A percentile compares a stretch with the other conserved stretches of the same genome.
phyloP scores from a whole-genome alignment of 2,888 invertebrate genomes.

The Choreutis nemorana region DNA sequence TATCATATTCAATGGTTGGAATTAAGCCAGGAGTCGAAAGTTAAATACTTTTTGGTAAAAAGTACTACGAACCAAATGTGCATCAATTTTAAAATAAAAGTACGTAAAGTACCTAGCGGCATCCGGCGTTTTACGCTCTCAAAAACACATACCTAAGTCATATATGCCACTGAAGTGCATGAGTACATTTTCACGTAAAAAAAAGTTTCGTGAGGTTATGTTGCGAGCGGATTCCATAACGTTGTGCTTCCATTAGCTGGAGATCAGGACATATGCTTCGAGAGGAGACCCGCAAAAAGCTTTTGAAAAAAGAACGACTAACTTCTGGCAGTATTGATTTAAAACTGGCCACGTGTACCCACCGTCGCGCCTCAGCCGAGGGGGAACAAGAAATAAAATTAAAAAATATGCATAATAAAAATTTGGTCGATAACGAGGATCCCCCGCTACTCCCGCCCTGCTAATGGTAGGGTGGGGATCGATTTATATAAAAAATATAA shows the following conservation, averaged over 20 bases:
- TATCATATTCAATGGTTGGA: too few species aligned
- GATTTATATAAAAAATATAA: slow-evolving; percentile 43
- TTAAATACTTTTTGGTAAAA: too few species aligned
- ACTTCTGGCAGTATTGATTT: slow-evolving; percentile 40
- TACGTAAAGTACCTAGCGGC: too few species aligned
- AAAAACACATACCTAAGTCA: too few species aligned
- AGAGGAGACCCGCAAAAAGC: slow-evolving; percentile 20
- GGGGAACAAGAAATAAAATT: slow-evolving; percentile 53
- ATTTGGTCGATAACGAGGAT: slow-evolving; percentile 54
- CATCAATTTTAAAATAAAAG: too few species aligned
- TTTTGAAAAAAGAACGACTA: slow-evolving; percentile 25
- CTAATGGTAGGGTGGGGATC: slow-evolving; percentile 38
- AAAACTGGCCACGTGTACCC: slow-evolving; percentile 30
- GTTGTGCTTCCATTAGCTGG: slow-evolving; percentile 26
- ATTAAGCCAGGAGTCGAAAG: too few species aligned
- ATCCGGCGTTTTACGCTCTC: too few species aligned
- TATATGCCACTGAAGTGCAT: too few species aligned
- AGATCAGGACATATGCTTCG: slow-evolving; percentile 18
- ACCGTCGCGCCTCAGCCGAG: slow-evolving; percentile 25
- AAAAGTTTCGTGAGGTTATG: too few species aligned
- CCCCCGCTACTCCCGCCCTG: slow-evolving; percentile 29
- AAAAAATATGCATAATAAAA: slow-evolving; percentile 60
- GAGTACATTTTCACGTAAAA: too few species aligned
- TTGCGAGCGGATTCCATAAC: slow-evolving; percentile 7
- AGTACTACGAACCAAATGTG: too few species aligned